phyloP scores from a whole-genome alignment of 2,888 invertebrate species.

The Aleiodes testaceus region DNA sequence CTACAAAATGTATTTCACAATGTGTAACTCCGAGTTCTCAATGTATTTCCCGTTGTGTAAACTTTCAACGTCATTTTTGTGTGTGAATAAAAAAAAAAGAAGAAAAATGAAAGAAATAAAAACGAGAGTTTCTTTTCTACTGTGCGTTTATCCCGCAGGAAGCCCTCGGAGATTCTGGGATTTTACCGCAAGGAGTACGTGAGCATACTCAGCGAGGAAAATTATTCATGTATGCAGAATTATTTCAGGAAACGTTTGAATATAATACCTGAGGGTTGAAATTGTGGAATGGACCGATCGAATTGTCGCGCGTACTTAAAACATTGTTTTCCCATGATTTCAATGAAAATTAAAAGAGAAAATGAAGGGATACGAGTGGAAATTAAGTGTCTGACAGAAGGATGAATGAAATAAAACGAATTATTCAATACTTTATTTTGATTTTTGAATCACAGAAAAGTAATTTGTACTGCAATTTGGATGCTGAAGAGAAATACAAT shows the following conservation, averaged over 20 bases:
- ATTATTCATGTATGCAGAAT: constrained; percentile 56
- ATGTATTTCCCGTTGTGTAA: constrained; percentile 9
- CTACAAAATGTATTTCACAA: neutral
- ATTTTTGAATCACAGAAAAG: neutral
- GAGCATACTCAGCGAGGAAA: constrained; percentile 14
- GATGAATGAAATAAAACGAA: neutral
- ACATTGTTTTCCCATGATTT: constrained; percentile 10
- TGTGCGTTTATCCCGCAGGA: constrained; percentile 18
- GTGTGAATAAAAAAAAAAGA: neutral
- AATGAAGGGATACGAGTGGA: too few species aligned
- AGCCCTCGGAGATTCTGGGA: neutral
- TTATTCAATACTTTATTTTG: constrained; percentile 4
- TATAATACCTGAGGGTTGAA: constrained; percentile 47
- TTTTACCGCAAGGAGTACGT: constrained; percentile 26
- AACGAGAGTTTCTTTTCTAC: constrained; percentile 15
- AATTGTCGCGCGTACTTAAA: constrained; percentile 47
- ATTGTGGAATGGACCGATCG: constrained; percentile 39
- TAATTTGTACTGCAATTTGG: constrained; percentile 1
- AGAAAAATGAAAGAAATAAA: constrained; percentile 18
- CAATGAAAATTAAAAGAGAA: neutral
- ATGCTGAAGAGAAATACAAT: constrained; percentile 11
- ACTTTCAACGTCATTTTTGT: neutral
- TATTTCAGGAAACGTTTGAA: constrained; percentile 55
- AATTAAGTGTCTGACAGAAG: neutral
- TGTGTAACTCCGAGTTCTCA: neutral